Percentiles rank a stretch among this genome's conserved stretches.
phyloP scores from a whole-genome alignment of 2,797 vertebrate species.

The Neopelma chrysocephalum region DNA sequence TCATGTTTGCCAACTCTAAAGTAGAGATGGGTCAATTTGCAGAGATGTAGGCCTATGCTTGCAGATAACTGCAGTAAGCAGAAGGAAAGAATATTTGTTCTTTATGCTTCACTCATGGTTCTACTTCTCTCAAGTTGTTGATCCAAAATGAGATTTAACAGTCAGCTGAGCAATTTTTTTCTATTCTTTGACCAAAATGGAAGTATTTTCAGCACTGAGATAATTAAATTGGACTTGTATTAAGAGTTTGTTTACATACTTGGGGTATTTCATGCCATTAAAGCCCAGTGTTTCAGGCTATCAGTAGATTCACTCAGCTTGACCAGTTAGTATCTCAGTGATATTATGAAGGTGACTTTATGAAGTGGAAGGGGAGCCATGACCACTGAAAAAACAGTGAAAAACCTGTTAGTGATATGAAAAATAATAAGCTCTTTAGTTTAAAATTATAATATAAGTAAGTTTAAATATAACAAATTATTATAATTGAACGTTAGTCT shows the following conservation, averaged over 20 bases:
- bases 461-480: not conserved
- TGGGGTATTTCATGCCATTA: not conserved
- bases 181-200: not conserved
- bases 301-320: not conserved
- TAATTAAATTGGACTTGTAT: not conserved
- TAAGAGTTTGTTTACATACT: not conserved
- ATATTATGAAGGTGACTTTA: not conserved
- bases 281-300: not conserved
- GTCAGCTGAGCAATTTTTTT: not conserved
- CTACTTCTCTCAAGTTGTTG: not conserved
- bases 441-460: not conserved
- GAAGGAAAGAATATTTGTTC: not conserved
- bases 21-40: not conserved
- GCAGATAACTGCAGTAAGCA: not conserved
- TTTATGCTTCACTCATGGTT: not conserved
- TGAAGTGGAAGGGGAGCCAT: not conserved
- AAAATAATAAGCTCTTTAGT: not conserved
- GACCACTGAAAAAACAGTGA: not conserved
- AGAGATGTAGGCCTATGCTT: not conserved
- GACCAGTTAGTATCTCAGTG: not conserved
- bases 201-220: not conserved
- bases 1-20: not conserved
- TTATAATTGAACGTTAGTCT: not conserved
- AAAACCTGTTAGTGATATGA: not conserved
- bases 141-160: not conserved